Conservation (phyloP, 2,797 vertebrate species). For the Neosilurus mollespiculum region DNA sequence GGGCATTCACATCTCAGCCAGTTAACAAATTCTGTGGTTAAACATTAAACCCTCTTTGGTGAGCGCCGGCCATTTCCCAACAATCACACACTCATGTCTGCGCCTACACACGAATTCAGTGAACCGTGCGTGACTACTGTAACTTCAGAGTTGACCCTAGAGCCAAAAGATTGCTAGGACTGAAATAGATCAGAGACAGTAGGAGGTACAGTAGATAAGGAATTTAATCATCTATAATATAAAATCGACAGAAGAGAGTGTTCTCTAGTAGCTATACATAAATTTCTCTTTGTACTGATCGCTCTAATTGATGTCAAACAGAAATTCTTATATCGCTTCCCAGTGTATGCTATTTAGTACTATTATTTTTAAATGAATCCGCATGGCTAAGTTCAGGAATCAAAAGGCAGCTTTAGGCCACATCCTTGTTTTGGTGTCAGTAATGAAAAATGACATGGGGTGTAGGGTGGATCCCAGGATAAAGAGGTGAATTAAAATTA, state of each 20-base stretch:
- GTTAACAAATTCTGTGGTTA: conserved; percentile 66
- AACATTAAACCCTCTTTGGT: conserved; percentile 63
- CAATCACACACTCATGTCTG: conserved; percentile 20
- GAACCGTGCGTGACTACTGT: conserved; percentile 46
- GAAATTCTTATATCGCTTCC: neutral
- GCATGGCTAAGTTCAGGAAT: neutral
- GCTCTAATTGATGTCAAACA: neutral
- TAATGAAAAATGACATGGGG: neutral
- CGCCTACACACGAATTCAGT: conserved; percentile 36
- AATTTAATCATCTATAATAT: neutral
- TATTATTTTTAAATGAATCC: neutral
- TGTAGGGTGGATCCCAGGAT: neutral
- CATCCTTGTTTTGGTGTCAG: conserved; percentile 22
- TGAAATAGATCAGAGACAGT: neutral
- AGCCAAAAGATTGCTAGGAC: conserved; percentile 12
- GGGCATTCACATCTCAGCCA: conserved; percentile 49
- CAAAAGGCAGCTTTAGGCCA: neutral
- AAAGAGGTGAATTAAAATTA: conserved; percentile 2
- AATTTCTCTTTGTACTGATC: neutral
- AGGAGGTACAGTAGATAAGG: neutral
- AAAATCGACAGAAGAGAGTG: neutral
- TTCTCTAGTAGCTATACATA: neutral
- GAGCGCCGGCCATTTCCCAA: neutral
- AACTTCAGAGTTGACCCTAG: conserved; percentile 20
- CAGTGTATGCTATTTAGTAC: neutral